Evolutionary conservation across 2,797 vertebrate genomes (phyloP).

Genomic region (Spheniscus humboldti): DNA sequence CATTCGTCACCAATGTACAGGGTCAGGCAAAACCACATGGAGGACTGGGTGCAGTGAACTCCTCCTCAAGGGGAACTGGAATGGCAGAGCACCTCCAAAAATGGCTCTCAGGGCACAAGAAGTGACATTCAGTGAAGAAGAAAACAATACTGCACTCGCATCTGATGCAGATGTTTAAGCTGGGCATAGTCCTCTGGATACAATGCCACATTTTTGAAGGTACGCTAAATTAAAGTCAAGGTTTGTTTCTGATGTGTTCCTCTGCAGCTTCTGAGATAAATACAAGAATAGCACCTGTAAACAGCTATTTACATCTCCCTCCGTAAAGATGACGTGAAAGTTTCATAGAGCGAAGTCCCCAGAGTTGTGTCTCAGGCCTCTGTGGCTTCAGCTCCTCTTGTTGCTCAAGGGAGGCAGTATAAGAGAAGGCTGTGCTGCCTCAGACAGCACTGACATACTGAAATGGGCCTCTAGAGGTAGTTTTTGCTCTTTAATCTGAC

Average conservation of each 20-base stretch:
- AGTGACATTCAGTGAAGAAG: background rate
- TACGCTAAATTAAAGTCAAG: background rate
- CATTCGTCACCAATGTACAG: background rate
- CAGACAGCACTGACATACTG: background rate
- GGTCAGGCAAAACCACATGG: background rate
- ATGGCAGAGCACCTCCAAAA: background rate
- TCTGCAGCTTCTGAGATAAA: background rate
- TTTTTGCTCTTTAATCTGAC: background rate
- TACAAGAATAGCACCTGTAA: background rate
- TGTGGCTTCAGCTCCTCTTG: background rate
- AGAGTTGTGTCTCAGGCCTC: background rate
- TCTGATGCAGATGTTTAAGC: background rate
- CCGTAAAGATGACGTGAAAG: background rate
- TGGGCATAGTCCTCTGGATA: background rate
- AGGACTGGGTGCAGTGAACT: background rate
- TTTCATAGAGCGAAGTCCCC: background rate
- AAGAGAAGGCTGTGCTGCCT: background rate
- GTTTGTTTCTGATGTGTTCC: background rate
- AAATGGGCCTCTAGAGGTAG: background rate
- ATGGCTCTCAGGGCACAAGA: background rate
- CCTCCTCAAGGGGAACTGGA: background rate
- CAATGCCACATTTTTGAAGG: background rate
- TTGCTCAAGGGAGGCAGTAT: background rate
- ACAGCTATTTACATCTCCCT: background rate
- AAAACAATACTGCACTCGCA: background rate